Evolutionary conservation across 2,888 invertebrate genomes (phyloP).

Genomic region (Portevinia maculata): DNA sequence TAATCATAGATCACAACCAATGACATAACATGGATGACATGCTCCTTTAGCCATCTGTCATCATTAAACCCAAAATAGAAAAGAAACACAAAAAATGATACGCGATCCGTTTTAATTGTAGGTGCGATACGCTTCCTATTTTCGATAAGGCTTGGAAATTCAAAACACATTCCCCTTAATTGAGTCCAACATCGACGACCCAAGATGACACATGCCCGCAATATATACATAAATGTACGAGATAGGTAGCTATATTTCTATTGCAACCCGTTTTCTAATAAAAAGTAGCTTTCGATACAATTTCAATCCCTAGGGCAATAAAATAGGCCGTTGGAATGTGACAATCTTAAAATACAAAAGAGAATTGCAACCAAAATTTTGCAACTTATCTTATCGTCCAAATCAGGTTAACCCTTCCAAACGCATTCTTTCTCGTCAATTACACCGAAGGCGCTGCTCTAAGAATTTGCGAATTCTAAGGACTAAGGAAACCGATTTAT

Average conservation of each 20-base stretch:
- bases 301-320: neutral
- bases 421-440: slow-evolving; percentile 21
- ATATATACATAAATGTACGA: slow-evolving; percentile 2
- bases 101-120: slow-evolving; percentile 3
- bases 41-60: slow-evolving; percentile 29
- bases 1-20: slow-evolving; percentile 34
- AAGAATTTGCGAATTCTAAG: slow-evolving; percentile 11
- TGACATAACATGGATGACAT: slow-evolving; percentile 5
- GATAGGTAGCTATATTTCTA: no score
- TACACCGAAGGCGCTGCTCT: slow-evolving; percentile 23
- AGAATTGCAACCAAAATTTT: neutral
- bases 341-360: neutral
- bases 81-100: neutral
- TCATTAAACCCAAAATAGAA: slow-evolving; percentile 1
- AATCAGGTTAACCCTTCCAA: slow-evolving; percentile 40
- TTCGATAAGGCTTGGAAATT: slow-evolving; percentile 9
- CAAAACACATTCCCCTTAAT: slow-evolving; percentile 8
- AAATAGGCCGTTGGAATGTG: slow-evolving; percentile 6
- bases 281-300: neutral
- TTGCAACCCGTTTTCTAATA: slow-evolving; percentile 11
- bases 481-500: slow-evolving; percentile 4
- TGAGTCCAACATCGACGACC: slow-evolving; percentile 16
- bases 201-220: neutral
- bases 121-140: slow-evolving; percentile 23
- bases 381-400: slow-evolving; percentile 25